phyloP scores from a whole-genome alignment of 2,113 vertebrate species.

The Paraplagusia blochii region DNA sequence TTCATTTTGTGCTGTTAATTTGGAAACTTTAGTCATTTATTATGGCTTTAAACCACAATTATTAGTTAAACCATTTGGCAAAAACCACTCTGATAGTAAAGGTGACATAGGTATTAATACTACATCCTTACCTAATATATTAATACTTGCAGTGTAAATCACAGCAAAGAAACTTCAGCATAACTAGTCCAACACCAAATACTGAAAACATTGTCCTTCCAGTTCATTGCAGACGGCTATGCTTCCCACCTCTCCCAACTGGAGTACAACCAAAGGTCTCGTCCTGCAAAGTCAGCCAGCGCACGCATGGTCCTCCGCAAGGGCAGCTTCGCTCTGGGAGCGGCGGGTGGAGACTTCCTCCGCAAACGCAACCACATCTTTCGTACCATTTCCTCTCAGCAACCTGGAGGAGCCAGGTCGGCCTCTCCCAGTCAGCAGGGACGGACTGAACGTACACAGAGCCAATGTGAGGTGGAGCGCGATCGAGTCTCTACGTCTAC shows the following conservation, averaged over 20 bases:
- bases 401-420: slow-evolving; percentile 67
- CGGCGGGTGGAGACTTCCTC: slow-evolving; percentile 89
- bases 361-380: slow-evolving; percentile 95
- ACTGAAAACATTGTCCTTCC: slow-evolving; percentile 13
- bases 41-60: too few relatives aligned
- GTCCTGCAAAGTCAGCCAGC: slow-evolving; percentile 87
- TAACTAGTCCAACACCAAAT: not conserved
- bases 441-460: slow-evolving; percentile 87
- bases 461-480: slow-evolving; percentile 85
- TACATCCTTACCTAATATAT: too few relatives aligned
- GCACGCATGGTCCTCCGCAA: slow-evolving; percentile 93
- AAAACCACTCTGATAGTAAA: too few relatives aligned
- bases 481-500: slow-evolving; percentile 73
- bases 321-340: slow-evolving; percentile 90
- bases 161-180: too few relatives aligned
- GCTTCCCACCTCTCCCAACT: slow-evolving; percentile 94
- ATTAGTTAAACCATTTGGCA: too few relatives aligned
- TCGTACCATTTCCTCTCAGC: slow-evolving; percentile 91
- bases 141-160: too few relatives aligned
- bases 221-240: slow-evolving; percentile 97
- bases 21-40: too few relatives aligned
- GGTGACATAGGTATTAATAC: too few relatives aligned
- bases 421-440: slow-evolving; percentile 47
- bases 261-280: slow-evolving; percentile 89
- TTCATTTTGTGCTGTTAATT: too few relatives aligned